Evolutionary conservation across 2,113 vertebrate genomes (phyloP).

Genomic region (Speoplatyrhinus poulsoni): DNA sequence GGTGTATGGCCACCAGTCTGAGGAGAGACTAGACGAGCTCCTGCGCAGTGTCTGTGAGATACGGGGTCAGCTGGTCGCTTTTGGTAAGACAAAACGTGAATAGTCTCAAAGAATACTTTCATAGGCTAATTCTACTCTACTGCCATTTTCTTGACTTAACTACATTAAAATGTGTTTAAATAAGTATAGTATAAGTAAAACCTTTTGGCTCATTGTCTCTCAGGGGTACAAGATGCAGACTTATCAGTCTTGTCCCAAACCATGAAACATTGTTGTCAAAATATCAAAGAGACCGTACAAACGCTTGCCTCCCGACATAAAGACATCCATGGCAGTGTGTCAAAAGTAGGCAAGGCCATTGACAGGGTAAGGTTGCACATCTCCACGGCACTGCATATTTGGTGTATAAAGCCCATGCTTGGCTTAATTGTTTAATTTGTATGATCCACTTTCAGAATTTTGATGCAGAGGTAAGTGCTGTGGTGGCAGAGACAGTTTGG

Average conservation of each 20-base stretch:
- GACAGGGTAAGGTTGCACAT: slow-evolving; percentile 77
- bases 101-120: neutral
- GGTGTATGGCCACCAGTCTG: slow-evolving; percentile 86
- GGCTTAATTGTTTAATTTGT: neutral
- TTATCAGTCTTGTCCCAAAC: slow-evolving; percentile 84
- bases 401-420: neutral
- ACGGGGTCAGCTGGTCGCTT: slow-evolving; percentile 80
- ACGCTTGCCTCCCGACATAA: slow-evolving; percentile 87
- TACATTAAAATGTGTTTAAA: neutral
- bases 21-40: slow-evolving; percentile 87
- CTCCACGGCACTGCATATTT: slow-evolving; percentile 5
- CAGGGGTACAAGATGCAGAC: slow-evolving; percentile 85
- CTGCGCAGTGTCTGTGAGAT: slow-evolving; percentile 84
- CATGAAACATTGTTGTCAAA: slow-evolving; percentile 89
- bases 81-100: slow-evolving; percentile 72
- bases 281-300: slow-evolving; percentile 90
- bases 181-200: neutral
- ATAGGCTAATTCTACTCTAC: neutral
- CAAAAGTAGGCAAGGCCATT: slow-evolving; percentile 90
- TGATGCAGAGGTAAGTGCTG: slow-evolving; percentile 87
- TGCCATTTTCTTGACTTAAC: neutral
- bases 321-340: slow-evolving; percentile 90
- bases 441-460: slow-evolving; percentile 78
- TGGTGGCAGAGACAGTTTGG: slow-evolving; percentile 87
- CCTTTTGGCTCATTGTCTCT: slow-evolving; percentile 11